Percentiles rank a stretch among this genome's conserved stretches.
These are phyloP conservation scores for Lerema accius DNA, from an alignment of 1,140 invertebrate genomes.

Conservation along the genomic window DNA sequence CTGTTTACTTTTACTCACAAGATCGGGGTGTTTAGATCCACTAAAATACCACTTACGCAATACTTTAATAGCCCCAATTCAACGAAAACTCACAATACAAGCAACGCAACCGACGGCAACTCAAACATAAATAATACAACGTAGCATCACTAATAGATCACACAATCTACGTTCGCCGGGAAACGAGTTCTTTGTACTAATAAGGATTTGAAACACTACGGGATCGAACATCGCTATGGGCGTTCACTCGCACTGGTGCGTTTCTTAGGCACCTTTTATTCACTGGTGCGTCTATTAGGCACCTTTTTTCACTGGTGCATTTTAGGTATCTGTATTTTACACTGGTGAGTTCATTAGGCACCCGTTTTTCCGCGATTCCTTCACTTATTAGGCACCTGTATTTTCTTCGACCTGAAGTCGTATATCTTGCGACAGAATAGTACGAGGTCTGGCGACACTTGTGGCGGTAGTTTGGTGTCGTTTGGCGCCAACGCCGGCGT, in stretches of 20 bases:
- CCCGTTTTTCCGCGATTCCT: conserved; percentile 14
- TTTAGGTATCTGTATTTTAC: conserved; percentile 10
- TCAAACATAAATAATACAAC: conserved; percentile 43
- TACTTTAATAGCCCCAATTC: too few relatives aligned
- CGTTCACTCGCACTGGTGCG: conserved; percentile 46
- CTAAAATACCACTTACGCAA: too few relatives aligned
- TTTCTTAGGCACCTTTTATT: conserved; percentile 15
- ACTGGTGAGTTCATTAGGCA: conserved; percentile 1
- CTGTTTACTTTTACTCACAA: too few relatives aligned
- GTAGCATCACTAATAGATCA: conserved; percentile 47
- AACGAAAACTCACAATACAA: conserved; percentile 67
- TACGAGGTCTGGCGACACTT: conserved; percentile 92
- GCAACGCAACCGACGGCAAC: conserved; percentile 66
- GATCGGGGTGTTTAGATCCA: too few relatives aligned
- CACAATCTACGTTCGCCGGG: conserved; percentile 59
- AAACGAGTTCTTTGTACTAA: conserved; percentile 72
- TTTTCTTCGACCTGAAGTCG: conserved; percentile 94
- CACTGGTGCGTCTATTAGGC: conserved; percentile 12
- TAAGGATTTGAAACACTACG: conserved; percentile 61
- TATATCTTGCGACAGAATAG: conserved; percentile 97
- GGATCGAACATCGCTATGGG: conserved; percentile 46
- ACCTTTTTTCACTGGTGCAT: too few relatives aligned
- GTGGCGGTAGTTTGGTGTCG: conserved; percentile 88
- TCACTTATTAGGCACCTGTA: conserved; percentile 80
- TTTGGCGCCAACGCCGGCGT: conserved; percentile 57